A percentile compares a stretch with the other conserved stretches of the same genome.
Evolutionary conservation across 1,140 invertebrate species (phyloP).

Genomic region (Muscidifurax raptorellus): DNA sequence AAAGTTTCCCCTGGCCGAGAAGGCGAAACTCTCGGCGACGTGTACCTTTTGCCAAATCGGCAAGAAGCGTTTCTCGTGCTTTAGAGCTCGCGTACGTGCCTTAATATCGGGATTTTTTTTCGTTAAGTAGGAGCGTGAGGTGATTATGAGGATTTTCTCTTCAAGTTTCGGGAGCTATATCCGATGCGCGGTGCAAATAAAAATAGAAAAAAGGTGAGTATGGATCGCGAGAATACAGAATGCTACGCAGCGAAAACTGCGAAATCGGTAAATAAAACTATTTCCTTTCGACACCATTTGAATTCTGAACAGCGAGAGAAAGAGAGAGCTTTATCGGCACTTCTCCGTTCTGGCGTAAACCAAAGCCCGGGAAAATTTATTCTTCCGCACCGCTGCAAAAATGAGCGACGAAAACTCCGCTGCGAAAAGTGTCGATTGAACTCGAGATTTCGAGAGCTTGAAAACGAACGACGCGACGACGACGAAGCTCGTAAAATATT

Average conservation of each 20-base stretch:
- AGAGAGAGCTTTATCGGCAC: not conserved
- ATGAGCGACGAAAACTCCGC: not conserved
- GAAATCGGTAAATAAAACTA: not conserved
- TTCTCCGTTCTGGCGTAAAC: not conserved
- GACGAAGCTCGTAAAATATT: constrained; percentile 48
- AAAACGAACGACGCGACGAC: not conserved
- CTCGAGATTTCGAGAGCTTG: constrained; percentile 11
- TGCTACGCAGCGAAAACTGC: not conserved
- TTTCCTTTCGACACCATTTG: not conserved
- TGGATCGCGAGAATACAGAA: not conserved
- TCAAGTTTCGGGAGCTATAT: not conserved
- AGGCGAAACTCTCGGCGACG: constrained; percentile 47
- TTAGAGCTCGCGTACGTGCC: not conserved
- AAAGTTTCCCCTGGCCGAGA: constrained; percentile 41
- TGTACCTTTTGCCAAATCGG: constrained; percentile 53
- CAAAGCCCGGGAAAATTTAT: not conserved
- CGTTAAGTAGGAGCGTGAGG: not conserved
- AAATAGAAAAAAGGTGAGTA: not conserved
- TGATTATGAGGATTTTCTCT: not conserved
- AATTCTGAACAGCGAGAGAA: not conserved
- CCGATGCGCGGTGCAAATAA: not conserved
- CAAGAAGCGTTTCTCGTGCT: constrained; percentile 9
- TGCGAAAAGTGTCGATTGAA: constrained; percentile 35
- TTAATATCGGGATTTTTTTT: constrained; percentile 36
- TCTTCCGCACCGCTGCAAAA: not conserved